These are phyloP conservation scores for Adela reaumurella DNA, from an alignment of 2,888 invertebrate species.

Conservation along the genomic window DNA sequence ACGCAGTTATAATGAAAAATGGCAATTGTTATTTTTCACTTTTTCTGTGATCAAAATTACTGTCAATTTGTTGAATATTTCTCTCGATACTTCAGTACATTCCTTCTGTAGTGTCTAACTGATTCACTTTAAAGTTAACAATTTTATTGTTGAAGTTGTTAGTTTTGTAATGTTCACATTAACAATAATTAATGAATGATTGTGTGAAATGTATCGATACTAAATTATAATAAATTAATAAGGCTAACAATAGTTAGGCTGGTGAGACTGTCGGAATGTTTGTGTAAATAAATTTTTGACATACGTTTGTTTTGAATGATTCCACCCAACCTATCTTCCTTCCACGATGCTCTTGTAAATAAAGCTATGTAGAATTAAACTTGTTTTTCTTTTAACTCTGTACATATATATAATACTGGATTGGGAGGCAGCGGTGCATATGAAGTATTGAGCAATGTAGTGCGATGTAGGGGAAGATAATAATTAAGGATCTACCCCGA, in stretches of 20 bases:
- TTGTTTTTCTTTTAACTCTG: background rate
- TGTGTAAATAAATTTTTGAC: conserved; percentile 2
- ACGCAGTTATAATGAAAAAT: too few species aligned
- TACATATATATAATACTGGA: conserved; percentile 1
- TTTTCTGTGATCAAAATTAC: too few species aligned
- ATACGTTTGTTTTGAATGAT: background rate
- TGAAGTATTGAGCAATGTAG: too few species aligned
- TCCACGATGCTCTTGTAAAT: background rate
- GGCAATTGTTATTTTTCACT: too few species aligned
- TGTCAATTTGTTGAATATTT: too few species aligned
- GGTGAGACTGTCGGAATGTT: background rate
- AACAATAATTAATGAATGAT: background rate
- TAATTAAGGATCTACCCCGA: too few species aligned
- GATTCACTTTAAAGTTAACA: background rate
- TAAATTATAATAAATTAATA: background rate
- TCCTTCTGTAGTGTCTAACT: background rate
- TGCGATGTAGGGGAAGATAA: too few species aligned
- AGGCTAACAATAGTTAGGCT: conserved; percentile 3
- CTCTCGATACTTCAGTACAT: background rate
- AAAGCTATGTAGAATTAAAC: background rate
- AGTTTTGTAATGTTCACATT: background rate
- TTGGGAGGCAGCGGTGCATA: too few species aligned
- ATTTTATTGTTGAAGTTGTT: too few species aligned
- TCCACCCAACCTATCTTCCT: background rate
- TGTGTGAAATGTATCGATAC: background rate